Percentiles rank a stretch among this genome's conserved stretches.
Evolutionary conservation across 2,797 vertebrate genomes (phyloP).

Genomic region (Danionella dracula): DNA sequence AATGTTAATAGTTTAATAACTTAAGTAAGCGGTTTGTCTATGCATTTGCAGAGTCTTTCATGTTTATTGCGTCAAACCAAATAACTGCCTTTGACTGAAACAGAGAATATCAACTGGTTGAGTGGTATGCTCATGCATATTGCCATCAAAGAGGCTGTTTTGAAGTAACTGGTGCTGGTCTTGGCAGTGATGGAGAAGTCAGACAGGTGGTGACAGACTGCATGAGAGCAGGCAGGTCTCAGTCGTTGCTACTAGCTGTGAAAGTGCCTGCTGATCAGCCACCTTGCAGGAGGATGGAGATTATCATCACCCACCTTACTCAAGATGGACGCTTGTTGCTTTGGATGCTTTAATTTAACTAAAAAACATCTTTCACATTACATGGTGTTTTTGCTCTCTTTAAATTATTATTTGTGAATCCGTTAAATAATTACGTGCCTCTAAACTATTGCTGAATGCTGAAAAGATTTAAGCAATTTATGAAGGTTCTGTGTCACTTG

Average conservation of each 20-base stretch:
- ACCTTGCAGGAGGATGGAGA: conserved; percentile 1
- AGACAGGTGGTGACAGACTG: conserved; percentile 10
- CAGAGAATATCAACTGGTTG: too few relatives aligned
- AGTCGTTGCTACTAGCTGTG: conserved; percentile 4
- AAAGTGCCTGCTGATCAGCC: conserved; percentile 5
- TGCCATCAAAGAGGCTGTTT: not conserved
- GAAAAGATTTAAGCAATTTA: not conserved
- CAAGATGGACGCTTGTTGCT: not conserved
- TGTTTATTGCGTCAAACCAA: too few relatives aligned
- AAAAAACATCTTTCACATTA: not conserved
- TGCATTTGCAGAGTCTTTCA: too few relatives aligned
- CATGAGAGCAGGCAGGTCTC: conserved; percentile 5
- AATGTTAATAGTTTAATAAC: too few relatives aligned
- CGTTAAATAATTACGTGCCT: not conserved
- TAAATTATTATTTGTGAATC: not conserved
- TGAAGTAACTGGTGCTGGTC: not conserved
- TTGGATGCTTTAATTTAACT: not conserved
- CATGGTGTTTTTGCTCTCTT: conserved; percentile 6
- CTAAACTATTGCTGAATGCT: conserved; percentile 8
- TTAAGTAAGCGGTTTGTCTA: too few relatives aligned
- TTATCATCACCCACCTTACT: not conserved
- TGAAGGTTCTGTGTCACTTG: too few relatives aligned
- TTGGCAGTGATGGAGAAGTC: conserved; percentile 15
- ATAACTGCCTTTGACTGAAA: too few relatives aligned
- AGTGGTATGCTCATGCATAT: not conserved